Conservation (phyloP, 2,797 vertebrate species). For the Nyctibius grandis region DNA sequence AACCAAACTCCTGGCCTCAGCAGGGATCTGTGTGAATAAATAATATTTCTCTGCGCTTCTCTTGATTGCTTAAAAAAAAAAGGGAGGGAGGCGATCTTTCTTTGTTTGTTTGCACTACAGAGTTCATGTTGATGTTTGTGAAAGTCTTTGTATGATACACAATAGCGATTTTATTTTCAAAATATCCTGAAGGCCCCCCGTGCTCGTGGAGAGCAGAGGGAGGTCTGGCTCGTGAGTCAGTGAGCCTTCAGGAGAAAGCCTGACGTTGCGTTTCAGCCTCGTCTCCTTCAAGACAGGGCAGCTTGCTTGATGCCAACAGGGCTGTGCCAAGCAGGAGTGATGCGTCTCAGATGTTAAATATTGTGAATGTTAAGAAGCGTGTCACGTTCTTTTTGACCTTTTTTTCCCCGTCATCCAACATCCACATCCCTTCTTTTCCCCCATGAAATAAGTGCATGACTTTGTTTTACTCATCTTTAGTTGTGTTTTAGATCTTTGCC, state of each 20-base stretch:
- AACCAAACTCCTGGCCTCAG: not conserved
- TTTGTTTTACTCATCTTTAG: not conserved
- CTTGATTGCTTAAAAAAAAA: not conserved
- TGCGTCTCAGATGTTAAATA: not conserved
- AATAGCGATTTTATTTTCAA: not conserved
- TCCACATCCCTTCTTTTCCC: not conserved
- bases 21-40: not conserved
- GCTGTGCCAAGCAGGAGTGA: not conserved
- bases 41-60: not conserved
- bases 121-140: not conserved
- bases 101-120: not conserved
- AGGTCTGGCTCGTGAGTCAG: not conserved
- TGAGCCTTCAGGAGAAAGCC: not conserved
- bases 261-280: not conserved
- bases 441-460: not conserved
- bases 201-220: not conserved
- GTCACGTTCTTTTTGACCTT: not conserved
- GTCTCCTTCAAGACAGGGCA: not conserved
- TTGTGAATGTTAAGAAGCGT: not conserved
- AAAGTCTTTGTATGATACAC: not conserved
- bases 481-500: not conserved
- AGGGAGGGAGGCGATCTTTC: too few relatives aligned
- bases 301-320: not conserved
- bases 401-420: not conserved
- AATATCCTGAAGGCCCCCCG: not conserved